Conservation (phyloP, 1,140 invertebrate species). For the Philaenus spumarius region DNA sequence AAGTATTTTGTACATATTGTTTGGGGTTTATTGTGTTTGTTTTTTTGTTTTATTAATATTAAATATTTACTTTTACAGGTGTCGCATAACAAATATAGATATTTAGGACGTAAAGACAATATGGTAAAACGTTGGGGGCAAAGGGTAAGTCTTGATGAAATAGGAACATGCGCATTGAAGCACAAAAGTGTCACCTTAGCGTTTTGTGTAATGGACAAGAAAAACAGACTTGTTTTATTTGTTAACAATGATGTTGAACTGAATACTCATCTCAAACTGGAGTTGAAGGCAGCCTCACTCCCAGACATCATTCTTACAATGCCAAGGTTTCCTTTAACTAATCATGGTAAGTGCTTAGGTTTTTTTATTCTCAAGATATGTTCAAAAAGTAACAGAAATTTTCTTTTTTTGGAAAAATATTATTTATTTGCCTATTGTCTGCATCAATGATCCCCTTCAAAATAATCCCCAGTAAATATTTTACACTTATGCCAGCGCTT, state of each 20-base stretch:
- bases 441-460: too few relatives aligned
- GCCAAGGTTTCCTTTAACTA: slow-evolving; percentile 46
- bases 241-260: slow-evolving; percentile 6
- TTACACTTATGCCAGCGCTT: too few relatives aligned
- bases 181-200: slow-evolving; percentile 32
- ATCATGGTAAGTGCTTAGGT: slow-evolving; percentile 52
- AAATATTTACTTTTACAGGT: slow-evolving; percentile 17
- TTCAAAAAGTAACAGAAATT: too few relatives aligned
- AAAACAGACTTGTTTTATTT: slow-evolving; percentile 6
- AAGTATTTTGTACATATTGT: slow-evolving; percentile 2
- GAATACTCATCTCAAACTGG: slow-evolving; percentile 5
- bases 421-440: too few relatives aligned
- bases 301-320: slow-evolving; percentile 49
- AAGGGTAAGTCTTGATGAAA: slow-evolving; percentile 51
- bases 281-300: slow-evolving; percentile 30
- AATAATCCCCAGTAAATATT: too few relatives aligned
- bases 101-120: slow-evolving; percentile 52
- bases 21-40: too few relatives aligned
- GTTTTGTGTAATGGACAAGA: slow-evolving; percentile 28
- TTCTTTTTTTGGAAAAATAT: too few relatives aligned
- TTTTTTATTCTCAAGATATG: too few relatives aligned
- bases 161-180: slow-evolving; percentile 48
- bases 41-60: slow-evolving; percentile 39
- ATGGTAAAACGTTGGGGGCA: slow-evolving; percentile 68
- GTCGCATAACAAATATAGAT: neutral